Conservation (phyloP, 2,797 vertebrate genomes). For the Tapirus indicus region DNA sequence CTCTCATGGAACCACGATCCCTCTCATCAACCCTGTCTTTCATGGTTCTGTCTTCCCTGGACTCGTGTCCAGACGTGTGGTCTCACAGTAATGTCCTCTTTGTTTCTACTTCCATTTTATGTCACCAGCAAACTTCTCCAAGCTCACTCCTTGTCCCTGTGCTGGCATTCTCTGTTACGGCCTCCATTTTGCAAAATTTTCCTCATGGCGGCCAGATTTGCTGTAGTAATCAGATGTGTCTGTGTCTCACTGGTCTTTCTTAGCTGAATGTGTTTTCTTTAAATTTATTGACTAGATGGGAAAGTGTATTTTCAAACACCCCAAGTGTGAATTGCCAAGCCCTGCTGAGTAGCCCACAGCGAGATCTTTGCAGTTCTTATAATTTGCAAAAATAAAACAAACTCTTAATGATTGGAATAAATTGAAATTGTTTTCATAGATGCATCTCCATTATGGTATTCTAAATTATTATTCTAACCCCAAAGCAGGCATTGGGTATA, state of each 20-base stretch:
- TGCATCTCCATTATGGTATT: not conserved
- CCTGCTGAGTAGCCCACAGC: slow-evolving; percentile 2
- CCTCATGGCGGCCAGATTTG: not conserved
- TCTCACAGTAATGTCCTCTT: not conserved
- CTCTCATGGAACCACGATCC: too few relatives aligned
- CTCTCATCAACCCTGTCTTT: not conserved
- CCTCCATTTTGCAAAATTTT: slow-evolving; percentile 19
- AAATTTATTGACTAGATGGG: slow-evolving; percentile 60
- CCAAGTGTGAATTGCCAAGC: not conserved
- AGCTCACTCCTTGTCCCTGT: rapidly evolving
- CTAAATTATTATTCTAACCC: not conserved
- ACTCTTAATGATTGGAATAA: not conserved
- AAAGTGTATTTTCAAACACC: slow-evolving; percentile 54
- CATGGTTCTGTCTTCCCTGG: not conserved
- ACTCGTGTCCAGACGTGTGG: rapidly evolving
- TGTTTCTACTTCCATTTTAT: not conserved
- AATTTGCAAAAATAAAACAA: not conserved
- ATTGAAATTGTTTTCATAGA: not conserved
- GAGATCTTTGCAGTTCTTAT: not conserved
- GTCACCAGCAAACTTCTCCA: not conserved
- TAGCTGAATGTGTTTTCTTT: slow-evolving; percentile 47
- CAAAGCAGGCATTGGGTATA: not conserved
- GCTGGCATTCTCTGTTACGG: not conserved
- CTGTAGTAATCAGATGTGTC: not conserved
- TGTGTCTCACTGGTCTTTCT: not conserved